phyloP scores from a whole-genome alignment of 1,140 invertebrate species.

The Platorchestia sp. region DNA sequence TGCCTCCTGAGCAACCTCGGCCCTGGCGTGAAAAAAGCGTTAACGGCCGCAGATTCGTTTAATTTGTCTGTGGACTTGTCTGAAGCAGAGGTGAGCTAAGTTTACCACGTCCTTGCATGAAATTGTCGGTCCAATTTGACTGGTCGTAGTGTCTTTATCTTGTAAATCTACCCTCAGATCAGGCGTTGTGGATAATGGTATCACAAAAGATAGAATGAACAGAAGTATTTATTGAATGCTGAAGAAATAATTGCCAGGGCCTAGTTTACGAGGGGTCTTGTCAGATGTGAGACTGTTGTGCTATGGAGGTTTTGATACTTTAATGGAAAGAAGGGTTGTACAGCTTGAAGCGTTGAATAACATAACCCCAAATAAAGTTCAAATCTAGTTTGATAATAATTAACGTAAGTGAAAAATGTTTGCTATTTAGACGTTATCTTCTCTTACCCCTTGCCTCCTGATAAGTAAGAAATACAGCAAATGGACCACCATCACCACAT shows the following conservation, averaged over 20 bases:
- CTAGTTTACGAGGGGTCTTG: not conserved
- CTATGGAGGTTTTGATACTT: too few species aligned
- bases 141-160: not conserved
- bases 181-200: not conserved
- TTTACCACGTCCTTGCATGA: slow-evolving; percentile 55
- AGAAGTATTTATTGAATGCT: not conserved
- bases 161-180: not conserved
- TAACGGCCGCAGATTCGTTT: not conserved
- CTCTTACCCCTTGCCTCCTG: not conserved
- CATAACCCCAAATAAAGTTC: not conserved
- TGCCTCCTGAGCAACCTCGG: slow-evolving; percentile 33
- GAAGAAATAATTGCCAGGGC: too few species aligned
- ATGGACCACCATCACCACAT: too few species aligned
- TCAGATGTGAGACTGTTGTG: not conserved
- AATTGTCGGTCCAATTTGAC: not conserved
- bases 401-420: not conserved
- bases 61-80: not conserved
- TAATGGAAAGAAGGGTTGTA: too few species aligned
- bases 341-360: too few species aligned
- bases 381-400: not conserved
- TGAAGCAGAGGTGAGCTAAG: not conserved
- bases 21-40: not conserved
- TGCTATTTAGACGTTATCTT: not conserved
- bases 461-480: not conserved
- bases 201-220: not conserved